These are phyloP conservation scores for Sycophaga agraensis DNA, from an alignment of 1,140 invertebrate species.

Conservation along the genomic window DNA sequence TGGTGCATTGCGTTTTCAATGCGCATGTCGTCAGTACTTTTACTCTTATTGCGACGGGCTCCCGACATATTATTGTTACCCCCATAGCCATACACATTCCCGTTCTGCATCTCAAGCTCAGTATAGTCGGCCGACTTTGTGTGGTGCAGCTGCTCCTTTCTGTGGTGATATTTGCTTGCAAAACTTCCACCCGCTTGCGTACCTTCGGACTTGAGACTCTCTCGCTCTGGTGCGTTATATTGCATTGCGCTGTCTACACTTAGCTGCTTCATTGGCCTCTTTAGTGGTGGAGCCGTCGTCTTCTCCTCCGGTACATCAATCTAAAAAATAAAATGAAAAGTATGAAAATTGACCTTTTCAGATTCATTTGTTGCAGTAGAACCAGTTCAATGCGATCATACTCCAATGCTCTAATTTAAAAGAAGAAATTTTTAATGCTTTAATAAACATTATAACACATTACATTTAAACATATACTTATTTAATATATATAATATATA, in stretches of 20 bases:
- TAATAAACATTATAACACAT: too few relatives aligned
- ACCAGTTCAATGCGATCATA: too few relatives aligned
- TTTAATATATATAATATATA: too few relatives aligned
- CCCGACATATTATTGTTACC: conserved; percentile 64
- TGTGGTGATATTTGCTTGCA: conserved; percentile 60
- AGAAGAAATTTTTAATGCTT: too few relatives aligned
- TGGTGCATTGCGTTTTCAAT: conserved; percentile 38
- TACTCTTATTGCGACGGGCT: conserved; percentile 73
- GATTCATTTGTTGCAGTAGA: too few relatives aligned
- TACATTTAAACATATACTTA: too few relatives aligned
- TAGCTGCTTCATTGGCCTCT: conserved; percentile 49
- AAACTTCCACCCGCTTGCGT: conserved; percentile 77
- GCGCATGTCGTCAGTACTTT: conserved; percentile 85
- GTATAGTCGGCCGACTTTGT: conserved; percentile 77
- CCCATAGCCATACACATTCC: conserved; percentile 62
- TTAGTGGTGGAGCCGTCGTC: conserved; percentile 42
- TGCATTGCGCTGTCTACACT: conserved; percentile 61
- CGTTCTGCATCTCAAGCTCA: conserved; percentile 68
- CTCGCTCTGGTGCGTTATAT: conserved; percentile 55
- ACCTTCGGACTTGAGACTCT: conserved; percentile 72
- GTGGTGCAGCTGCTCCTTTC: conserved; percentile 68
- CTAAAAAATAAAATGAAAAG: too few relatives aligned
- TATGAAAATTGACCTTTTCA: too few relatives aligned
- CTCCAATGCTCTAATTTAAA: too few relatives aligned
- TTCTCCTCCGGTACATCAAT: conserved; percentile 60